Percentiles rank a stretch among this genome's conserved stretches.
Conservation (phyloP, 2,888 invertebrate species). For the Lysandra coridon region DNA sequence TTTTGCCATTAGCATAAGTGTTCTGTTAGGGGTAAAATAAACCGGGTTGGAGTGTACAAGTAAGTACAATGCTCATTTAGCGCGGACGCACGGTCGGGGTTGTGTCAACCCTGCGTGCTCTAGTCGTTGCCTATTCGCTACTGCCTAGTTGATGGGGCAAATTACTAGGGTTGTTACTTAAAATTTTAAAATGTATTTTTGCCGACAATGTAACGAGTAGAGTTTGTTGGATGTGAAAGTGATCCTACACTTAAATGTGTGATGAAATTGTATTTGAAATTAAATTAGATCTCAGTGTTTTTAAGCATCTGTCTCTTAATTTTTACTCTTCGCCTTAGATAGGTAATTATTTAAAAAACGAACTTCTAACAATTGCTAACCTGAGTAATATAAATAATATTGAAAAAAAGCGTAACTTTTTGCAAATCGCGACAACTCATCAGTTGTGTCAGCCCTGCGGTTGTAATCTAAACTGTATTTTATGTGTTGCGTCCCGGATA, state of each 20-base stretch:
- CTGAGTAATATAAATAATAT: neutral
- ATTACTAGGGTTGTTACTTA: slow-evolving; percentile 61
- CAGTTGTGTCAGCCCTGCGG: slow-evolving; percentile 38
- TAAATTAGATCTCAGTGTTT: neutral
- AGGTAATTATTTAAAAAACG: neutral
- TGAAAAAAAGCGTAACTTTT: neutral
- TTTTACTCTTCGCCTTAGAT: neutral
- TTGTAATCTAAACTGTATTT: slow-evolving; percentile 57
- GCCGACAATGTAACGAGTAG: neutral
- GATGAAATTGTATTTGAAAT: neutral
- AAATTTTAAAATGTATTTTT: neutral
- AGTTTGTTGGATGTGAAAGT: neutral
- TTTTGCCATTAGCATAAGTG: neutral
- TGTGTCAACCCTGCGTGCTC: slow-evolving; percentile 57
- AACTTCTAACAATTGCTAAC: neutral
- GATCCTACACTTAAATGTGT: neutral
- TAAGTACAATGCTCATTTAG: slow-evolving; percentile 38
- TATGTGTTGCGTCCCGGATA: slow-evolving; percentile 72
- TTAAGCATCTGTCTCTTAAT: neutral
- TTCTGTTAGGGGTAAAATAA: neutral
- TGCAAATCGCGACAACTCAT: neutral
- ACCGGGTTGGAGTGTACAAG: slow-evolving; percentile 37
- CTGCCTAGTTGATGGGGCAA: slow-evolving; percentile 66
- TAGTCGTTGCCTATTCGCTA: slow-evolving; percentile 62
- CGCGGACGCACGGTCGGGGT: slow-evolving; percentile 46